Base-by-base conservation (phyloP, 2,797 vertebrate genomes). In the Buceros bicornis region DNA sequence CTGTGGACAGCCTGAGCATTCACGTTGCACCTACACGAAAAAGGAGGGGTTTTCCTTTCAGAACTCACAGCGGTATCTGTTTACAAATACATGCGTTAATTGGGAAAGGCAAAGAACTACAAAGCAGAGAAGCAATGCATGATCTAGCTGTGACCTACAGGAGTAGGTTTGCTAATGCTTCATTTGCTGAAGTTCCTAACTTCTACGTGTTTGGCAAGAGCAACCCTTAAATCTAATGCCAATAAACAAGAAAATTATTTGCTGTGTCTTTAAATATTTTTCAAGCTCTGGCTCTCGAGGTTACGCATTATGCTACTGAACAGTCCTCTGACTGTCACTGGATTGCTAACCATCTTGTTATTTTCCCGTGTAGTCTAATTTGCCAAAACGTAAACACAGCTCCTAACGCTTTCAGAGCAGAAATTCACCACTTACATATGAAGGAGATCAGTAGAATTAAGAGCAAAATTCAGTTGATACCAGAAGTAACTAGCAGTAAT, bases 381-480 rank as follows among this genome's bases (percentile, higher is more conserved):
- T 93, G 51, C 40, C 82, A 93, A 94, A 94, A 31, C 5, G 17
- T 90, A 97, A 97, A 95, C 88, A 97, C 84, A 96, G 64, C 69
- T 86, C 42, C 33, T 85, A 65, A 8, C 12, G 7, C 13, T 93
- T 96, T 76, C 28, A 89, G 80, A 87, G 60, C 47, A 91, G n/a
- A 93, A 81, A 93, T 53, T 79, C 61, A 53, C 89, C 62, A 76
- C 72, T 92, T 80, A 61, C 21, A 35, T 13, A n/a, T 17, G 58
- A 87, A 90, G 89, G 78, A 82, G 35, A 97, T 11, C 10, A 82
- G 76, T 42, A 67, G 88, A 95, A 87, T 29, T 53, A 21, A 9
- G 24, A 71, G 71, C 71, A 95, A 82, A 96, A 69, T 79, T 69
- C 33, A 94, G 82, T 89, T 37, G 10, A 79, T 60, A 93, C 50